Percentiles rank a stretch among this genome's conserved stretches.
Evolutionary conservation across 2,113 vertebrate genomes (phyloP).

Genomic region (Sylvilagus bachmani): DNA sequence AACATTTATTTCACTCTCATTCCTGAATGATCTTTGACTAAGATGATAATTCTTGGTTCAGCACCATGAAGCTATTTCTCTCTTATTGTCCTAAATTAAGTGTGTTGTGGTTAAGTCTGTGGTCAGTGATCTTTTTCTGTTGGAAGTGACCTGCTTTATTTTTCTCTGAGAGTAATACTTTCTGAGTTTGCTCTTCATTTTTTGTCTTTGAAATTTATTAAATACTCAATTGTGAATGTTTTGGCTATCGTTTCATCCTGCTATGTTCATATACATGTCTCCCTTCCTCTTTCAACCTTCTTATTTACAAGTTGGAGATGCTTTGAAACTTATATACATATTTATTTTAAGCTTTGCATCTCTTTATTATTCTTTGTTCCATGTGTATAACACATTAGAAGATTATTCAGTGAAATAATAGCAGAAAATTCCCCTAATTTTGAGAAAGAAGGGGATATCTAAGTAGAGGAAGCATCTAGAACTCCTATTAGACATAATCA

Average conservation of each 20-base stretch:
- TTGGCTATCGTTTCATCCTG: neutral
- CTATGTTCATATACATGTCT: neutral
- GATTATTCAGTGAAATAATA: too few species aligned
- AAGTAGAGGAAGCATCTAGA: too few species aligned
- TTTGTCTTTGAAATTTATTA: conserved; percentile 2
- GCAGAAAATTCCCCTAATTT: too few species aligned
- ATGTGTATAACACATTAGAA: neutral
- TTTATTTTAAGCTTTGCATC: neutral
- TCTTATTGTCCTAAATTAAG: neutral
- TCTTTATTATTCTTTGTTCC: neutral
- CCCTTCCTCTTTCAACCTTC: neutral
- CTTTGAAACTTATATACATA: neutral
- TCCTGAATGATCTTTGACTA: neutral
- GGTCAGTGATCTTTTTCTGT: conserved; percentile 24
- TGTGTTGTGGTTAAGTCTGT: neutral
- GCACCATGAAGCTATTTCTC: neutral
- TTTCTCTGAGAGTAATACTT: neutral
- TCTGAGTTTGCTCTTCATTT: conserved; percentile 6
- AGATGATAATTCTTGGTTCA: conserved; percentile 19
- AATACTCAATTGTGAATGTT: neutral
- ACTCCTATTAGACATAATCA: too few species aligned
- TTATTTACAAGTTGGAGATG: neutral
- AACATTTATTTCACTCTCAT: neutral
- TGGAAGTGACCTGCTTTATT: conserved; percentile 14
- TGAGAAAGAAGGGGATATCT: too few species aligned